Conservation (phyloP, 2,888 invertebrate genomes). For the Gasteruption jaculator region DNA sequence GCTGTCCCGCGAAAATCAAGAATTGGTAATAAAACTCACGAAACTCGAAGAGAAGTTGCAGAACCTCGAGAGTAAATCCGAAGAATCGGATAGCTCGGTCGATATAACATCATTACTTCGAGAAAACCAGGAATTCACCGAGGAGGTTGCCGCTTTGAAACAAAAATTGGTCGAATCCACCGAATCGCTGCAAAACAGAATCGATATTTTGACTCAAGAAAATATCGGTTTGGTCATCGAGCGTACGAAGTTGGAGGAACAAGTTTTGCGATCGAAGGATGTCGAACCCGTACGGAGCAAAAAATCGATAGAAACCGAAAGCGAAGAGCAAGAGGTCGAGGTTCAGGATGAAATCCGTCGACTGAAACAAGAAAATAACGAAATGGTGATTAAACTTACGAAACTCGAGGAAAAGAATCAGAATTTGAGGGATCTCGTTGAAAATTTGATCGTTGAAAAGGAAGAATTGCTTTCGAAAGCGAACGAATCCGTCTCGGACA, state of each 20-base stretch:
- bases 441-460: conserved; percentile 60
- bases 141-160: conserved; percentile 31
- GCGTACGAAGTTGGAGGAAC: conserved; percentile 24
- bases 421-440: conserved; percentile 46
- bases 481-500: conserved; percentile 50
- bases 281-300: no score
- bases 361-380: conserved; percentile 28
- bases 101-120: conserved; percentile 22
- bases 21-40: conserved; percentile 39
- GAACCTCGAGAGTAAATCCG: conserved; percentile 15
- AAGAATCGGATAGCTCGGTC: background rate
- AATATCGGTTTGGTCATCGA: conserved; percentile 21
- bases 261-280: background rate
- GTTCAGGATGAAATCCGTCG: conserved; percentile 32
- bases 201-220: conserved; percentile 23
- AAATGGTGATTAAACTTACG: conserved; percentile 35
- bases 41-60: conserved; percentile 40
- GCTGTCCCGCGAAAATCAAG: conserved; percentile 39
- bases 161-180: conserved; percentile 21
- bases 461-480: conserved; percentile 65
- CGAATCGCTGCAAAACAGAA: conserved; percentile 22
- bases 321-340: conserved; percentile 17
- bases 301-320: conserved; percentile 13
- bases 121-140: conserved; percentile 32
- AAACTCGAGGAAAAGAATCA: conserved; percentile 31